Conservation (phyloP, 1,140 invertebrate genomes). For the Danaus melanippus region DNA sequence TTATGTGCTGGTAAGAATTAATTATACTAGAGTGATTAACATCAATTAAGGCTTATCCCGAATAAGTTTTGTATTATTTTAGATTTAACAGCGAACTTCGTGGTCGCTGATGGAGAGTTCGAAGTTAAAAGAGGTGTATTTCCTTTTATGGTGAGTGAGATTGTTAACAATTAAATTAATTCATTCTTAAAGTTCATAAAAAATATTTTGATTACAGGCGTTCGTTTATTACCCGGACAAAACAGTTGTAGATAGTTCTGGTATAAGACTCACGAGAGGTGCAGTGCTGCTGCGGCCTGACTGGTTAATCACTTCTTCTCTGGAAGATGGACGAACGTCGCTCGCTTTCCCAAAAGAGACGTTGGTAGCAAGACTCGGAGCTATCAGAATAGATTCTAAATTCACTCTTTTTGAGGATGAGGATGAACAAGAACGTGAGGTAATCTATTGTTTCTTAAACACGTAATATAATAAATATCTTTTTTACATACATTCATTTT, state of each 20-base stretch:
- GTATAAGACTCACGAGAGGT: conserved; percentile 32
- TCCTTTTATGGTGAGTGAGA: conserved; percentile 46
- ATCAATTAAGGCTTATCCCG: conserved; percentile 1
- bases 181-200: conserved; percentile 4
- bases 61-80: background rate
- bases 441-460: conserved; percentile 12
- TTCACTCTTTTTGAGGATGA: conserved; percentile 59
- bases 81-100: conserved; percentile 17
- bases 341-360: conserved; percentile 47
- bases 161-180: conserved; percentile 3
- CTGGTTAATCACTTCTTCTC: conserved; percentile 44
- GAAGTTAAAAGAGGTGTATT: conserved; percentile 42
- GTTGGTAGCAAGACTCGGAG: conserved; percentile 47
- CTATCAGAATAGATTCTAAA: conserved; percentile 37
- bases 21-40: conserved; percentile 11
- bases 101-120: conserved; percentile 32
- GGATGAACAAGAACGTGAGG: conserved; percentile 58
- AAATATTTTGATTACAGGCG: conserved; percentile 30
- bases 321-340: conserved; percentile 28
- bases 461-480: background rate
- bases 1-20: conserved; percentile 38
- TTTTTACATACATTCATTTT: background rate
- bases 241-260: conserved; percentile 30
- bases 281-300: conserved; percentile 44
- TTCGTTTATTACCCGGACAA: conserved; percentile 52